These are phyloP conservation scores for Sebastes aleutianus DNA, from an alignment of 2,797 vertebrate species.

Conservation along the genomic window DNA sequence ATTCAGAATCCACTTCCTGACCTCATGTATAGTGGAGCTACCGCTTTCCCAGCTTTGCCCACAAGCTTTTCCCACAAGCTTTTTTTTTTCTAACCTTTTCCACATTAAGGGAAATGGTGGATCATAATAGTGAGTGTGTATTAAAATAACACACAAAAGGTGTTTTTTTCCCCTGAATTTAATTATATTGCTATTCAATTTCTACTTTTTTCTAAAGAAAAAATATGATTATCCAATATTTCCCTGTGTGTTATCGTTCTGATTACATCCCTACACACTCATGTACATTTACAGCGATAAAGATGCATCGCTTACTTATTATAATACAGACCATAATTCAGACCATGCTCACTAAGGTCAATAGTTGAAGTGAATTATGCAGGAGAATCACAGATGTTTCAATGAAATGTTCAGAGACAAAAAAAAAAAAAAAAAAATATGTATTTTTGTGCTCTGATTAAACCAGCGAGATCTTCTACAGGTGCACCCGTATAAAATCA, in stretches of 20 bases:
- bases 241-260: neutral
- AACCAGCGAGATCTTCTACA: conserved; percentile 9
- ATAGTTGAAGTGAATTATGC: conserved; percentile 5
- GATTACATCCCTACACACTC: neutral
- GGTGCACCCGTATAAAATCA: conserved; percentile 10
- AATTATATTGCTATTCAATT: neutral
- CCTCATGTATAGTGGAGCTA: neutral
- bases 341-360: neutral
- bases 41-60: too few relatives aligned
- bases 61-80: too few relatives aligned
- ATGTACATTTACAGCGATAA: neutral
- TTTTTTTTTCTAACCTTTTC: neutral
- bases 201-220: neutral
- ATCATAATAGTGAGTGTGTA: neutral
- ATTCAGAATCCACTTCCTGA: conserved; percentile 10
- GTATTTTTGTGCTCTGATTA: conserved; percentile 3
- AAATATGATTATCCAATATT: neutral
- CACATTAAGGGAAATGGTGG: neutral
- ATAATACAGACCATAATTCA: neutral
- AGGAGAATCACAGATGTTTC: neutral
- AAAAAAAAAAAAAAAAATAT: neutral
- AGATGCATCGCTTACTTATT: neutral
- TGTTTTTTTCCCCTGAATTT: neutral
- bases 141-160: neutral
- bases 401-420: neutral